These are phyloP conservation scores for Drosophila chauvacae DNA, from an alignment of 1,140 invertebrate genomes.

Conservation along the genomic window DNA sequence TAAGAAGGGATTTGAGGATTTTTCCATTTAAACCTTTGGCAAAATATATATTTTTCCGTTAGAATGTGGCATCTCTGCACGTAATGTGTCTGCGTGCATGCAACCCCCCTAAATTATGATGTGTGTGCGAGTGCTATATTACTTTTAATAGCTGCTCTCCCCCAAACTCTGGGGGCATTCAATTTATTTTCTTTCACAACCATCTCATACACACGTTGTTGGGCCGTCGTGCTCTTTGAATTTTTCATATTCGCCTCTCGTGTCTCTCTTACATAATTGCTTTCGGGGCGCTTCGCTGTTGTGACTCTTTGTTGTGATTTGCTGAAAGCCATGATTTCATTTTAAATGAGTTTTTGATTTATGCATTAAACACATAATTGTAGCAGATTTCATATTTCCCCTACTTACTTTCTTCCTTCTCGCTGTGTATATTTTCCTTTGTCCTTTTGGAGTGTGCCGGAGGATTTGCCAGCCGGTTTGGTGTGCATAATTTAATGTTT, in stretches of 20 bases:
- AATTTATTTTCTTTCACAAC: conserved; percentile 73
- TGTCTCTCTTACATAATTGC: conserved; percentile 64
- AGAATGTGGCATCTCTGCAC: background rate
- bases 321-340: conserved; percentile 80
- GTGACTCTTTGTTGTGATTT: conserved; percentile 73
- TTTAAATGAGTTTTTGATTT: conserved; percentile 83
- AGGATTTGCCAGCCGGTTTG: conserved; percentile 70
- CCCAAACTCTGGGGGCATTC: conserved; percentile 59
- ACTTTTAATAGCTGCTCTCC: conserved; percentile 65
- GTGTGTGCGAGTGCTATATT: conserved; percentile 38
- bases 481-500: conserved; percentile 80
- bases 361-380: conserved; percentile 82
- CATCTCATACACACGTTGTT: conserved; percentile 71
- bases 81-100: conserved; percentile 8
- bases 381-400: conserved; percentile 60
- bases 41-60: background rate
- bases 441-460: conserved; percentile 23
- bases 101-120: conserved; percentile 25
- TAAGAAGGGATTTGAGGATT: background rate
- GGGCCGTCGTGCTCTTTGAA: conserved; percentile 54
- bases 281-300: conserved; percentile 51
- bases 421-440: conserved; percentile 16
- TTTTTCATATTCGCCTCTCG: conserved; percentile 62
- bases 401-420: conserved; percentile 5
- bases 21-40: background rate